Conservation (phyloP, 35 echinoderm and acorn worm genomes). For the Diadema setosum region DNA sequence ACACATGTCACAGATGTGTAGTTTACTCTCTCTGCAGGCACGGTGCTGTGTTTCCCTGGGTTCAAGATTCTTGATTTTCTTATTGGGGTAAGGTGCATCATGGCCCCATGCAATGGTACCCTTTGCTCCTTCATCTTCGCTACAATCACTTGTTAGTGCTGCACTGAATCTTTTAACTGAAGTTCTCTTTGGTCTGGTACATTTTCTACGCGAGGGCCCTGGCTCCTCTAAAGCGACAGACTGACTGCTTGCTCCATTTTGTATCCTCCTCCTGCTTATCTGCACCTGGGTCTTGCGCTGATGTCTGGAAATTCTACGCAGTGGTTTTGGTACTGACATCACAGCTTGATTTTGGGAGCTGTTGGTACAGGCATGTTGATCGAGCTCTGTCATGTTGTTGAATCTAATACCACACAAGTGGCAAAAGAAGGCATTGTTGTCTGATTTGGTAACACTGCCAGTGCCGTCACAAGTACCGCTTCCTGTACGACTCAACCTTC, state of each 20-base stretch:
- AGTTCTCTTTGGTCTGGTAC: background rate
- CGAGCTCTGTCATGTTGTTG: conserved; percentile 4
- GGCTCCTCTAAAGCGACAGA: background rate
- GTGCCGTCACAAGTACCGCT: too few relatives aligned
- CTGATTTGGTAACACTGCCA: background rate
- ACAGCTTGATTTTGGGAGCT: background rate
- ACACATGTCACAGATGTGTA: conserved; percentile 20
- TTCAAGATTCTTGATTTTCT: background rate
- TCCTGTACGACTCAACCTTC: background rate
- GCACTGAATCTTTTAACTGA: background rate
- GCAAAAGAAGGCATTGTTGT: conserved; percentile 9
- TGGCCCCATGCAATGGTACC: background rate
- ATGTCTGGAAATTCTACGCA: background rate
- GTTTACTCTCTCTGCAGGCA: background rate
- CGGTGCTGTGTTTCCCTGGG: background rate
- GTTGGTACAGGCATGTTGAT: background rate
- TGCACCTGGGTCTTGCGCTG: background rate
- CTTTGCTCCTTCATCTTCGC: conserved; percentile 8
- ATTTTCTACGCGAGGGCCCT: background rate
- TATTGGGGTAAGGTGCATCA: background rate
- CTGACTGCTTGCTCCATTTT: background rate
- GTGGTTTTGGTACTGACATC: background rate
- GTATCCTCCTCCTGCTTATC: background rate
- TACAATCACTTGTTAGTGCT: background rate
- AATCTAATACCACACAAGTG: conserved; percentile 4